A percentile compares a stretch with the other conserved stretches of the same genome.
phyloP scores from a whole-genome alignment of 2,113 vertebrate genomes.

The Perca schrenkii region DNA sequence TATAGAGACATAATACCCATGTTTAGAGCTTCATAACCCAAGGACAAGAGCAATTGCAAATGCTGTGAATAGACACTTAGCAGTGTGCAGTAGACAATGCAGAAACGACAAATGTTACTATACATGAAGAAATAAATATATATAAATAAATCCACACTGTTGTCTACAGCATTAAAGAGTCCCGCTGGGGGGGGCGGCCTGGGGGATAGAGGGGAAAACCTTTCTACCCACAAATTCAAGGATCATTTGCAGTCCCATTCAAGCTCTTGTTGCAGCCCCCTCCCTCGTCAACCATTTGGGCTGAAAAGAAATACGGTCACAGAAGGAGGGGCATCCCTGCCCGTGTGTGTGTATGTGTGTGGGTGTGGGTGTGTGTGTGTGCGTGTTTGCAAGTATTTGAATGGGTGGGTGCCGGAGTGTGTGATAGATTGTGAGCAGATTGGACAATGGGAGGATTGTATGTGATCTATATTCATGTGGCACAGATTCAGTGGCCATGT shows the following conservation, averaged over 20 bases:
- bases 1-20: neutral
- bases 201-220: neutral
- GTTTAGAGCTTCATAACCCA: neutral
- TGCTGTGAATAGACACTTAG: neutral
- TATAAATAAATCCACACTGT: neutral
- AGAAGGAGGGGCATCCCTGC: slow-evolving; percentile 61
- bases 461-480: slow-evolving; percentile 80
- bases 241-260: slow-evolving; percentile 78
- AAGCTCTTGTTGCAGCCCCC: slow-evolving; percentile 72
- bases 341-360: slow-evolving; percentile 36
- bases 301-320: slow-evolving; percentile 82
- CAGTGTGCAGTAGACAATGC: neutral
- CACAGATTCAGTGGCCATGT: slow-evolving; percentile 65
- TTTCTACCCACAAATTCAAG: slow-evolving; percentile 73
- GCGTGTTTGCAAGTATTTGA: slow-evolving; percentile 24
- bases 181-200: neutral
- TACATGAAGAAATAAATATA: slow-evolving; percentile 5
- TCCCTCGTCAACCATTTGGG: slow-evolving; percentile 59
- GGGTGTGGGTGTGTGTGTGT: slow-evolving; percentile 15
- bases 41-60: neutral
- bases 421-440: slow-evolving; percentile 57
- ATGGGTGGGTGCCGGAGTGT: slow-evolving; percentile 38
- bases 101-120: neutral
- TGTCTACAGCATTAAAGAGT: slow-evolving; percentile 19
- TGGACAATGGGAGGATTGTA: slow-evolving; percentile 79